Evolutionary conservation across 92 coral and sea anemone species (phyloP), one percentile per base, ranked within the genome.

Genomic region (Zoanthus solanderi): DNA sequence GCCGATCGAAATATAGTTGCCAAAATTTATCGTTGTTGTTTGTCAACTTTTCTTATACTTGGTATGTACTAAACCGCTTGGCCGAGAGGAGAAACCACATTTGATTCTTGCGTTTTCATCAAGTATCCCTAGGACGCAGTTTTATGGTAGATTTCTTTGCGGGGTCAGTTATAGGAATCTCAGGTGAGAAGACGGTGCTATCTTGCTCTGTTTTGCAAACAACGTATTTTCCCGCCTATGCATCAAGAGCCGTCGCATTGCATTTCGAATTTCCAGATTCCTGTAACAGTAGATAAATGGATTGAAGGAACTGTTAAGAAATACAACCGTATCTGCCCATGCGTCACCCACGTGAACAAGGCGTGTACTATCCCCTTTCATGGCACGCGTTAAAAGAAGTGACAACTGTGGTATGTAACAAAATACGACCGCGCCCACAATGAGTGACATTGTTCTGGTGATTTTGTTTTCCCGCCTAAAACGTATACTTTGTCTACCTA

Each of bases 261-360:
- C 91, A 15, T 23, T 37, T 37, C 88, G 84, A 72, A 89, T 83
- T 17, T 83, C 80, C 14, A 46, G 46, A 60, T 83, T 89, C 75
- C 77, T 89, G 56, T 72, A 89, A 50, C 91, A 89, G 78, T 89
- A 89, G 15, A 89, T 82, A 28, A 89, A 78, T 3, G 91, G 91
- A 47, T 89, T 89, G 50, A 89, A 89, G 4, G 88, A 75, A 11
- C 88, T 82, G 76, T 89, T 89, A 11, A 89, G 58, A 23, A 89
- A 86, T 7, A 89, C 91, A 12, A 89, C 30, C 2, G 91, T 89
- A 66, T 89, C 91, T 10, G 88, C 91, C 87, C 85, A 65, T 4
- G 91, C 88, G 45, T 82, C 76, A 7, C 85, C 72, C 53, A 83
- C 76, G 81, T 73, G 86, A 14, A 88, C 52, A 42, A 82, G 79